phyloP scores from a whole-genome alignment of 2,888 invertebrate species.

The Agonopterix arenella region DNA sequence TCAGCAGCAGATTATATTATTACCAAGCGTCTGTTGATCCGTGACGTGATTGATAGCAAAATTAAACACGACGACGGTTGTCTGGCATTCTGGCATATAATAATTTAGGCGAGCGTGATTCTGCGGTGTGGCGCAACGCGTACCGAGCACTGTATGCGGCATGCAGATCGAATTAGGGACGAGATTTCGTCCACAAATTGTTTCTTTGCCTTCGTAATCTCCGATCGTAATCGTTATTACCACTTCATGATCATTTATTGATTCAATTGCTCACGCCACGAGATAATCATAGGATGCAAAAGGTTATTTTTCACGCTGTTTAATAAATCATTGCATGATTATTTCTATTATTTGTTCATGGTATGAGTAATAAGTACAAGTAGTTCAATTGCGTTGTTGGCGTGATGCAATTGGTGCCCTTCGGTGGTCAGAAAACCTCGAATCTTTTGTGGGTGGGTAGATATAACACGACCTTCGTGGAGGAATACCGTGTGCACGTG shows the following conservation, averaged over 20 bases:
- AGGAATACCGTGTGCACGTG: constrained; percentile 10
- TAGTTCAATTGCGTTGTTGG: neutral
- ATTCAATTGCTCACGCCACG: constrained; percentile 24
- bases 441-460: neutral
- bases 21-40: neutral
- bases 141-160: constrained; percentile 21
- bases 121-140: constrained; percentile 32
- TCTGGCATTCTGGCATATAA: constrained; percentile 15
- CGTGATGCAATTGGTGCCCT: constrained; percentile 12
- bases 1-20: neutral
- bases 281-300: constrained; percentile 2
- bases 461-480: constrained; percentile 6
- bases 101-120: constrained; percentile 33
- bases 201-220: neutral
- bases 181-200: constrained; percentile 26
- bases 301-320: constrained; percentile 5
- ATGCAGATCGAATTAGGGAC: constrained; percentile 53
- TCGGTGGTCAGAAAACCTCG: constrained; percentile 9
- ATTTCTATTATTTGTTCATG: neutral
- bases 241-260: constrained; percentile 6
- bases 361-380: neutral
- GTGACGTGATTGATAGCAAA: constrained; percentile 9
- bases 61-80: constrained; percentile 14
- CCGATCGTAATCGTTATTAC: constrained; percentile 3
- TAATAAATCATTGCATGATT: constrained; percentile 2